A percentile compares a stretch with the other conserved stretches of the same genome.
Conservation (phyloP, 1,140 invertebrate species). For the Polypedilum vanderplanki region DNA sequence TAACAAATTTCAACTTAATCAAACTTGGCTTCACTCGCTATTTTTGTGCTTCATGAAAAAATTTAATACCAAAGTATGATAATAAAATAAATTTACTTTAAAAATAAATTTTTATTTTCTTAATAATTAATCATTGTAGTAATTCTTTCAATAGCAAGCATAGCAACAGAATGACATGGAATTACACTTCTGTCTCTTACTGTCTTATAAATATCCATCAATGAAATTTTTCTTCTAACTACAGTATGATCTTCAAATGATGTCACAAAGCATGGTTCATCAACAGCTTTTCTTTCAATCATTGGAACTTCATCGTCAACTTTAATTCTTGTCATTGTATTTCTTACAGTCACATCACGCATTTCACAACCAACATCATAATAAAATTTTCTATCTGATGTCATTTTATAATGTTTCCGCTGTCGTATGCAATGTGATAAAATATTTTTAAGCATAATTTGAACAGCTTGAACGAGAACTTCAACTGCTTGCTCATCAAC, state of each 20-base stretch:
- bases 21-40: too few species aligned
- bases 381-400: slow-evolving; percentile 56
- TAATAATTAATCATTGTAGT: slow-evolving; percentile 49
- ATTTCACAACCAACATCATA: slow-evolving; percentile 60
- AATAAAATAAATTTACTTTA: too few species aligned
- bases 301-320: slow-evolving; percentile 45
- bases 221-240: slow-evolving; percentile 43
- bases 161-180: slow-evolving; percentile 51
- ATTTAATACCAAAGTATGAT: too few species aligned
- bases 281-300: slow-evolving; percentile 45
- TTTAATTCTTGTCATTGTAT: slow-evolving; percentile 41
- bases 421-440: slow-evolving; percentile 61
- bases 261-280: slow-evolving; percentile 37
- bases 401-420: slow-evolving; percentile 62
- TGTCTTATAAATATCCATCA: slow-evolving; percentile 50
- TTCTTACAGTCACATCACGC: slow-evolving; percentile 39
- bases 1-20: too few species aligned
- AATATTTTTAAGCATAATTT: slow-evolving; percentile 70
- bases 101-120: neutral
- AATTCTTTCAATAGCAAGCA: slow-evolving; percentile 53
- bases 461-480: slow-evolving; percentile 64
- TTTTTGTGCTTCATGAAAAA: too few species aligned
- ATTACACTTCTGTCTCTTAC: slow-evolving; percentile 50
- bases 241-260: slow-evolving; percentile 41
- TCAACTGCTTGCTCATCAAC: slow-evolving; percentile 69